These are phyloP conservation scores for Malurus cyaneus DNA, from an alignment of 2,113 vertebrate species.

Conservation along the genomic window DNA sequence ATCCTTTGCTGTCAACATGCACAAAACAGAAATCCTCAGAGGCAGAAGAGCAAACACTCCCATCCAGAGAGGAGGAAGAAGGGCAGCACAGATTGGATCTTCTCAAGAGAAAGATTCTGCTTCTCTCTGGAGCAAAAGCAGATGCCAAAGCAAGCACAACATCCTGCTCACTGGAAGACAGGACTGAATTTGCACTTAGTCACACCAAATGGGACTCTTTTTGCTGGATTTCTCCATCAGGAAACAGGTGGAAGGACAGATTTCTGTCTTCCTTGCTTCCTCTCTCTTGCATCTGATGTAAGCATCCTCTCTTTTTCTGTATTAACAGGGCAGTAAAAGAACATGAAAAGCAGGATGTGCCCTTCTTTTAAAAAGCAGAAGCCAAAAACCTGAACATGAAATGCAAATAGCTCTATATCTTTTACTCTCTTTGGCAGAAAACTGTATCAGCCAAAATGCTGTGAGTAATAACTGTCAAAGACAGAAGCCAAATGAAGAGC, in stretches of 20 bases:
- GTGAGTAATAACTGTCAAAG: conserved; percentile 56
- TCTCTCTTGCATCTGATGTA: background rate
- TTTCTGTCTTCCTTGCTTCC: conserved; percentile 33
- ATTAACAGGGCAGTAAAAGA: conserved; percentile 15
- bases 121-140: background rate
- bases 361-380: background rate
- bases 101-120: background rate
- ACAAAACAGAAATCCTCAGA: background rate
- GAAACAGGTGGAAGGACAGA: conserved; percentile 49
- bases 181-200: background rate
- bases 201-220: background rate
- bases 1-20: background rate
- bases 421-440: conserved; percentile 9
- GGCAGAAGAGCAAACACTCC: background rate
- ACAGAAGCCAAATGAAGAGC: conserved; percentile 14
- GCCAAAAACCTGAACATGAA: conserved; percentile 17
- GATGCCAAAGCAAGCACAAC: conserved; percentile 8
- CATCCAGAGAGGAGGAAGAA: background rate
- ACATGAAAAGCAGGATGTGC: background rate
- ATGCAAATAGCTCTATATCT: background rate
- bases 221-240: background rate
- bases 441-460: conserved; percentile 27
- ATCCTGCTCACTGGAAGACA: background rate
- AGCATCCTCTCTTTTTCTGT: background rate
- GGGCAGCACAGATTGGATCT: background rate